Base-by-base conservation (phyloP, 2,888 invertebrate species). In the Eupsilia transversa region DNA sequence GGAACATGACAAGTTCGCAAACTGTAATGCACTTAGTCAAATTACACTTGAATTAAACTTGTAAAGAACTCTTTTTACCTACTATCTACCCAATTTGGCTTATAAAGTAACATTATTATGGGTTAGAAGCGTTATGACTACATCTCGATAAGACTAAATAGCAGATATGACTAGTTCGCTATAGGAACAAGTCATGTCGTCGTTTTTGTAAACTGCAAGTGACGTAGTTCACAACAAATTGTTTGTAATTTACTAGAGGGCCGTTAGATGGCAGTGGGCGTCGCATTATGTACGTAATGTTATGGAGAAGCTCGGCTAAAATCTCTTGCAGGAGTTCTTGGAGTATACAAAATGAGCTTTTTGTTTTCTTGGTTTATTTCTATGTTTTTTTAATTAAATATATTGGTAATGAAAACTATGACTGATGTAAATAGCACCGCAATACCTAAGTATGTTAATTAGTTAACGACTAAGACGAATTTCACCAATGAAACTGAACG, bases 221-320 rank as follows among this genome's bases (percentile, higher is more conserved):
- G 23, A 65, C 52, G 43, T 33, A 56, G 70, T 71, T 57, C 59
- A 52, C 38, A 67, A 70, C 78, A 77, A 81, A 81, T 78, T 70
- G 86, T 83, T 86, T 85, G 75, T 91, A 79, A 91, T 94, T 91
- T 90, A 69, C 68, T 71, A 72, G 52, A 49, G 63, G 63, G 68
- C 87, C 91, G 89, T 84, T 93, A 95, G 95, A 95, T 95, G 95
- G 95, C 95, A 90, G 79, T 92, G 90, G 43, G 43, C 63, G 93
- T 90, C 61, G 70, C 86, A 77, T 82, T 83, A 70, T n/a, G 54
- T 52, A 43, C 46, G 57, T 72, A 66, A 57, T 41, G 52, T 64
- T 63, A 65, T n/a, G 17, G 4, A 70, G 63, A 41, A 67, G 67
- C 59, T 59, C 38, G 33, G 14, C 30, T 17, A 17, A 30, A 54